Percentiles rank a stretch among this genome's conserved stretches.
phyloP scores from a whole-genome alignment of 1,140 invertebrate genomes.

The Drosophila auraria region DNA sequence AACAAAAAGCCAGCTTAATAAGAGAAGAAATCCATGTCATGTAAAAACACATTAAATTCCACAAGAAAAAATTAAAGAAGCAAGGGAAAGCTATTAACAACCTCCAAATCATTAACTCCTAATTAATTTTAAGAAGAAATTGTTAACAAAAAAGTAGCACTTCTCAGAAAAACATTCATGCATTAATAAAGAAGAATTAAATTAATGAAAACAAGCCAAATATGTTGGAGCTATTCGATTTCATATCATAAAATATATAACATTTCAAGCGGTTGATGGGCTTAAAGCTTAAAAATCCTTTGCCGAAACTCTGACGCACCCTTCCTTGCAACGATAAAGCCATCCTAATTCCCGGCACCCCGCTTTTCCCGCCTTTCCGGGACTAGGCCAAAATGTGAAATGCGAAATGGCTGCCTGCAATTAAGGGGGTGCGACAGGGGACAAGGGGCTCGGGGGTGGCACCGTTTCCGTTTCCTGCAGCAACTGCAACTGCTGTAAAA shows the following conservation, averaged over 20 bases:
- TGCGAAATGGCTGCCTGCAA: slow-evolving; percentile 57
- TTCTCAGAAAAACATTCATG: no score
- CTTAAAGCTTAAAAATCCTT: slow-evolving; percentile 38
- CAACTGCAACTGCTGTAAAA: slow-evolving; percentile 80
- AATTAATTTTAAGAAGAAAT: no score
- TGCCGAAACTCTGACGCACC: not conserved
- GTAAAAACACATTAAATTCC: no score
- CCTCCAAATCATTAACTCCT: no score
- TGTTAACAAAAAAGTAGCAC: no score
- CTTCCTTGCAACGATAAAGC: slow-evolving; percentile 28
- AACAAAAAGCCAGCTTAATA: no score
- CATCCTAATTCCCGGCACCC: slow-evolving; percentile 22
- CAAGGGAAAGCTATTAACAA: no score
- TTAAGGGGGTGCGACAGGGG: slow-evolving; percentile 34
- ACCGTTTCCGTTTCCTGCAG: slow-evolving; percentile 59
- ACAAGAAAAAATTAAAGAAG: no score
- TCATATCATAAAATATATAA: slow-evolving; percentile 10
- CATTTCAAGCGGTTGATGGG: not conserved
- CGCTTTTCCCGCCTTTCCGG: slow-evolving; percentile 17
- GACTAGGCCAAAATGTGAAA: slow-evolving; percentile 55
- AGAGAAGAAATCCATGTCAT: no score
- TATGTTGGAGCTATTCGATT: not conserved
- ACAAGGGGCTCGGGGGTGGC: not conserved
- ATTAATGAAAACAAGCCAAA: not conserved
- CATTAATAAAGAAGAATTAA: not conserved